Conservation (phyloP, 2,888 invertebrate species). For the Clostera curtula region DNA sequence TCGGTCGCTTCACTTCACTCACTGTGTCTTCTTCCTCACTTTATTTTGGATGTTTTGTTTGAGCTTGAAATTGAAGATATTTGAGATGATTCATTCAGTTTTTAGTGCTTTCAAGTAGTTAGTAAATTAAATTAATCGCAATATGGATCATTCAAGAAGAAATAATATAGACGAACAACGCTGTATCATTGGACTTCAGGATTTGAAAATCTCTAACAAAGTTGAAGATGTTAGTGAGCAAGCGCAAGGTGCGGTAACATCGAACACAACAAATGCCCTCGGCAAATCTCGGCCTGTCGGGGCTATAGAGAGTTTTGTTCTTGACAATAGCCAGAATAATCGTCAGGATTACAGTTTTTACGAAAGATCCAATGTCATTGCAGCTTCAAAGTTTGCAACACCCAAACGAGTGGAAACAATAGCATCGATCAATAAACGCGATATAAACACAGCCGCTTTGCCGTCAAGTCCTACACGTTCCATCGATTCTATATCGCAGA, state of each 20-base stretch:
- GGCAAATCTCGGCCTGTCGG: conserved; percentile 75
- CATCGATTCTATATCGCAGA: conserved; percentile 75
- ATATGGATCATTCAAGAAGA: conserved; percentile 62
- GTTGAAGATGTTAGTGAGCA: conserved; percentile 68
- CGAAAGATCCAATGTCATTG: conserved; percentile 84
- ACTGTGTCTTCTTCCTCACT: conserved; percentile 1
- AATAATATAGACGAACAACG: conserved; percentile 60
- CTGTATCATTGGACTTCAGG: conserved; percentile 65
- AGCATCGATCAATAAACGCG: conserved; percentile 61
- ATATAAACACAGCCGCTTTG: conserved; percentile 52
- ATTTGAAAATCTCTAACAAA: conserved; percentile 70
- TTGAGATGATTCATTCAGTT: conserved; percentile 45
- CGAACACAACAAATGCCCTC: conserved; percentile 49
- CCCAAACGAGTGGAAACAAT: conserved; percentile 82
- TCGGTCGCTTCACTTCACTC: too few relatives aligned
- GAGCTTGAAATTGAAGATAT: conserved; percentile 17
- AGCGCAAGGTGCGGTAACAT: conserved; percentile 58
- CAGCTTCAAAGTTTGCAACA: conserved; percentile 85
- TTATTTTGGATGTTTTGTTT: conserved; percentile 24
- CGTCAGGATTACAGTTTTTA: conserved; percentile 70
- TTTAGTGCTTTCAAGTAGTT: conserved; percentile 19
- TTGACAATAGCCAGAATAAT: conserved; percentile 66
- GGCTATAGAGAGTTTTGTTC: conserved; percentile 79
- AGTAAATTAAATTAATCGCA: conserved; percentile 11
- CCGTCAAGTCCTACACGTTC: conserved; percentile 77